Evolutionary conservation across 2,888 invertebrate genomes (phyloP).

Genomic region (Sipha maydis): DNA sequence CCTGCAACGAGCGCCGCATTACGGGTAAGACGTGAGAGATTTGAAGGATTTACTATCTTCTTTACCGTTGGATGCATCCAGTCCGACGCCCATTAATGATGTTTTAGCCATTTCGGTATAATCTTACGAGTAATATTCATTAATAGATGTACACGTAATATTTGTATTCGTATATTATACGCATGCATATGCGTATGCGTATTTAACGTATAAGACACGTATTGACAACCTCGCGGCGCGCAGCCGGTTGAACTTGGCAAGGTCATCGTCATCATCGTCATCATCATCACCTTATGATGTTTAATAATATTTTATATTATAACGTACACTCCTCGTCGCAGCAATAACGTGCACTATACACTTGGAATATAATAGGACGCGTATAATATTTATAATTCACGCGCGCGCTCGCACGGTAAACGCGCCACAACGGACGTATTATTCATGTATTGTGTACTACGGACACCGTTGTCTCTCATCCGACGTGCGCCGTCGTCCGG

Average conservation of each 20-base stretch:
- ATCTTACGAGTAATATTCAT: too few relatives aligned
- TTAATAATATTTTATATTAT: constrained; percentile 1
- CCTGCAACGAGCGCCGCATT: too few relatives aligned
- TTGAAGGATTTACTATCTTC: too few relatives aligned
- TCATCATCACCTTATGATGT: background rate
- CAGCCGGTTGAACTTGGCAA: constrained; percentile 54
- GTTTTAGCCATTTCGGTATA: too few relatives aligned
- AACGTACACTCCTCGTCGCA: background rate
- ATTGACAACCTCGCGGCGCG: constrained; percentile 47
- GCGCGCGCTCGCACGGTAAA: background rate
- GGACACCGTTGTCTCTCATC: background rate
- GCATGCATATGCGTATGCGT: too few relatives aligned
- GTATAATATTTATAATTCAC: background rate
- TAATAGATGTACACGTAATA: too few relatives aligned
- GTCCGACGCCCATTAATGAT: too few relatives aligned
- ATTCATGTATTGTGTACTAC: background rate
- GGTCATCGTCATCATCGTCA: constrained; percentile 5
- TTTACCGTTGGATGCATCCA: too few relatives aligned
- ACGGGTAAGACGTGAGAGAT: too few relatives aligned
- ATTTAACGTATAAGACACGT: background rate
- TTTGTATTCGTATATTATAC: too few relatives aligned
- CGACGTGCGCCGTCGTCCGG: background rate
- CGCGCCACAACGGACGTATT: background rate
- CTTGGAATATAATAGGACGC: background rate
- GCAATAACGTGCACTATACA: background rate